Evolutionary conservation across 2,888 invertebrate species (phyloP), one percentile per base, ranked within the genome.

Genomic region (Atrina japonica): DNA sequence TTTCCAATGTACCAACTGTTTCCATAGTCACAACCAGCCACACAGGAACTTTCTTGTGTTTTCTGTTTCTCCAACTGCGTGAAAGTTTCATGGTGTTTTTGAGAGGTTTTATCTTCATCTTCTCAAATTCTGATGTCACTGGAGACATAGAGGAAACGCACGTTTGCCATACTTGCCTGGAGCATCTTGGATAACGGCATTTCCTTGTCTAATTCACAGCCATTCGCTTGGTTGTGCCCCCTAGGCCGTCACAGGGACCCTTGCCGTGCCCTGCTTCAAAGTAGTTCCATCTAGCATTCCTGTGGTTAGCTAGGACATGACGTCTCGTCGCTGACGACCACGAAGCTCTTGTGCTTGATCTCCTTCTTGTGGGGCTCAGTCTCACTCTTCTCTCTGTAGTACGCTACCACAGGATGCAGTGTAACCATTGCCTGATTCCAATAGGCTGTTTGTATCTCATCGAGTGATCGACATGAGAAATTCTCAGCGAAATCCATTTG

Each of bases 401-500:
- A 76, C 3, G 41, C 70, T 9, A 76, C 76, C 29, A 41, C 50
- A 40, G 74, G 78, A 65, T 78, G 72, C 5, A 72, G 29, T 3
- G 77, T 77, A 1, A 75, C 69, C 21, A 23, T n/a, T 0, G 67
- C 58, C 41, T 69, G 69, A 41, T 64, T 73, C 75, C 68, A 71
- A 43, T 78, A 72, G 1, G 74, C 74, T 0, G 55, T 72, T 59
- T 78, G 79, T 5, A 81, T 63, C 40, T 79, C 76, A 29, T 76
- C 69, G 11, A 63, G 23, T 11, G 70, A 40, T 16, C 65, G 35
- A 49, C 78, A 81, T 0, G 66, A 59, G 52, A 65, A 79, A 41
- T 79, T 79, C 29, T 79, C 77, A 2, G 76, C 66, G 59, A 78
- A 78, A 30, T 80, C 78, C 75, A 80, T 78, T 21, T 78, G 68